phyloP scores from a whole-genome alignment of 53 echinoderm and acorn worm genomes.

The Mesocentrotus franciscanus region DNA sequence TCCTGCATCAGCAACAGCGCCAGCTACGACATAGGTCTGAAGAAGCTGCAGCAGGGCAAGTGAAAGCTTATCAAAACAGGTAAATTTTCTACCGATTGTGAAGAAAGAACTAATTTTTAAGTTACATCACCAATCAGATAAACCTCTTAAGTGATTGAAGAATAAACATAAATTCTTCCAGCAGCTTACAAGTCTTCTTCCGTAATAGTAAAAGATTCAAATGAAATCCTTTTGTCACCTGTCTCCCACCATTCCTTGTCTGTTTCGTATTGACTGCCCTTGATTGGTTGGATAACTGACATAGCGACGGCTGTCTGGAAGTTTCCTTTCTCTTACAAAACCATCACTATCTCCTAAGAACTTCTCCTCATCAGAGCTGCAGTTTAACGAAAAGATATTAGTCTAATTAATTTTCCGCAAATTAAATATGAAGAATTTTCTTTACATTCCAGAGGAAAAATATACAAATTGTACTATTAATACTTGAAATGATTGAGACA shows the following conservation, averaged over 20 bases:
- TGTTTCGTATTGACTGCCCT: conserved; percentile 48
- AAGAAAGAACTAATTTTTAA: no score
- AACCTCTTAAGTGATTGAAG: no score
- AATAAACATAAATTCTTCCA: background rate
- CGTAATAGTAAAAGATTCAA: background rate
- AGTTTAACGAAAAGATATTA: background rate
- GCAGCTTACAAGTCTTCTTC: background rate
- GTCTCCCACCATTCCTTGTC: conserved; percentile 42
- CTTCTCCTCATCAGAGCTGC: conserved; percentile 15
- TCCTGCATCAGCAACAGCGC: no score
- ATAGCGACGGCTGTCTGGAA: conserved; percentile 44
- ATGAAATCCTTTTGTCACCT: conserved; percentile 13
- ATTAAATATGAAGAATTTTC: background rate
- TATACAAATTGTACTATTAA: no score
- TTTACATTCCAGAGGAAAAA: background rate
- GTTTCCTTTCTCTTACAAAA: background rate
- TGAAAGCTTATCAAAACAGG: no score
- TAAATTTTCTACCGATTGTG: no score
- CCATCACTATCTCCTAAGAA: conserved; percentile 46
- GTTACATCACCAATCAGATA: no score
- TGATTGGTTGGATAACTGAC: conserved; percentile 42
- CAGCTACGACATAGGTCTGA: no score
- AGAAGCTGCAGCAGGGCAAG: no score
- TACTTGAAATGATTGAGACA: no score
- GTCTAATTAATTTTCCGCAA: background rate